These are phyloP conservation scores for Drosophila neutralis DNA, from an alignment of 2,888 invertebrate genomes.

Conservation along the genomic window DNA sequence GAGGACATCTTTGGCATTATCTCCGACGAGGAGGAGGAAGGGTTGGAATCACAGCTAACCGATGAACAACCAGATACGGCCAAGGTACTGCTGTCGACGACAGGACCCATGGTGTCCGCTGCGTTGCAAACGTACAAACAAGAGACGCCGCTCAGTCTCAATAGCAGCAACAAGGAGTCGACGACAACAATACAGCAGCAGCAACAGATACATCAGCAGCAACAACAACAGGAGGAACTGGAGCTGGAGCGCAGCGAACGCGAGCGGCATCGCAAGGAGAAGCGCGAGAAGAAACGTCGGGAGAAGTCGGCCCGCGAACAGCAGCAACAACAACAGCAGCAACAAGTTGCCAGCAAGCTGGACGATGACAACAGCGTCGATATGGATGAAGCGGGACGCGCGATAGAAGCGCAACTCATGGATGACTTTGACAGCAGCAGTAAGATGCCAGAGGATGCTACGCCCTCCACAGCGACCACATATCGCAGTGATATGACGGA, in stretches of 20 bases:
- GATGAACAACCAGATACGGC: slow-evolving; percentile 62
- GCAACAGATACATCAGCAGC: slow-evolving; percentile 44
- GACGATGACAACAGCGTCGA: slow-evolving; percentile 92
- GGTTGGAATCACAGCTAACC: slow-evolving; percentile 85
- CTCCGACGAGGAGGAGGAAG: slow-evolving; percentile 91
- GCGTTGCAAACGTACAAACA: slow-evolving; percentile 84
- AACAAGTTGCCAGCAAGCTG: slow-evolving; percentile 59
- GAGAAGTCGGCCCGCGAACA: slow-evolving; percentile 85
- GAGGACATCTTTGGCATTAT: slow-evolving; percentile 95
- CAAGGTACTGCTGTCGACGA: slow-evolving; percentile 62
- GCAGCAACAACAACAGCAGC: slow-evolving; percentile 55
- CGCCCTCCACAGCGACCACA: slow-evolving; percentile 83
- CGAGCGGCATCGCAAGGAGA: slow-evolving; percentile 85
- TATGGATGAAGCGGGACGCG: slow-evolving; percentile 92
- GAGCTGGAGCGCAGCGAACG: slow-evolving; percentile 74
- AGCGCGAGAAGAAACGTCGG: slow-evolving; percentile 88
- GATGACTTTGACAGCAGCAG: slow-evolving; percentile 87
- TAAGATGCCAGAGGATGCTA: slow-evolving; percentile 84
- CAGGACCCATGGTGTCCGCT: slow-evolving; percentile 83
- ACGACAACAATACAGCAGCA: slow-evolving; percentile 33
- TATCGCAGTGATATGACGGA: slow-evolving; percentile 85
- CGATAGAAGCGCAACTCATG: slow-evolving; percentile 92
- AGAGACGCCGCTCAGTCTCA: slow-evolving; percentile 63
- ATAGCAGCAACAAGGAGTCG: slow-evolving; percentile 47
- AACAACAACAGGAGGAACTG: slow-evolving; percentile 36